Evolutionary conservation across 2,113 vertebrate genomes (phyloP).

Genomic region (Onychostoma macrolepis): DNA sequence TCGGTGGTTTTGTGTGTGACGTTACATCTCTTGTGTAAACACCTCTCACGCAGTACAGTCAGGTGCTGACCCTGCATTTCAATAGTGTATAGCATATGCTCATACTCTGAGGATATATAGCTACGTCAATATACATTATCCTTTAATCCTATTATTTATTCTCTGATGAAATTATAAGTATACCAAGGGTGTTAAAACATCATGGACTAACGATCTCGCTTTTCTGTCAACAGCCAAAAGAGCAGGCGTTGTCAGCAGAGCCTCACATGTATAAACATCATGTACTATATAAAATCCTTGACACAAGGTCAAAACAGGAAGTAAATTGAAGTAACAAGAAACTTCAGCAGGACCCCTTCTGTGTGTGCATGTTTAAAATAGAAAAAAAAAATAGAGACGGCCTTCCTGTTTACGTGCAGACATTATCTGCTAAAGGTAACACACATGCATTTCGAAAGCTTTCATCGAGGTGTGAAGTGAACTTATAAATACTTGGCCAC

Average conservation of each 20-base stretch:
- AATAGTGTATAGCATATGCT: background rate
- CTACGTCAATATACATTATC: background rate
- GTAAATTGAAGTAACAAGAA: background rate
- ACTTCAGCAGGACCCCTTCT: background rate
- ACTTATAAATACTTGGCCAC: background rate
- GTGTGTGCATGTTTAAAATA: background rate
- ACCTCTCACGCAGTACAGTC: background rate
- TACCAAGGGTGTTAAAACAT: background rate
- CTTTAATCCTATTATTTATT: background rate
- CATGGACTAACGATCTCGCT: background rate
- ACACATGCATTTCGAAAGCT: background rate
- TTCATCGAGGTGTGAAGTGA: background rate
- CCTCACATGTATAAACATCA: background rate
- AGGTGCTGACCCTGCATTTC: background rate
- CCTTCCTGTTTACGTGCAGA: slow-evolving; percentile 8
- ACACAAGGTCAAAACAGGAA: background rate
- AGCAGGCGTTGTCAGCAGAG: background rate
- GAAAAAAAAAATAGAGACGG: background rate
- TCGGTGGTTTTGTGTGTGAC: background rate
- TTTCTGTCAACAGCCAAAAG: background rate
- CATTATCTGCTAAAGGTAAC: background rate
- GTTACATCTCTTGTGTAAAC: background rate
- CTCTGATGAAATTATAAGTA: background rate
- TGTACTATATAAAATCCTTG: background rate
- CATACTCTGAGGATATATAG: background rate